A percentile compares a stretch with the other conserved stretches of the same genome.
These are phyloP conservation scores for Pomatostomus ruficeps DNA, from an alignment of 2,113 vertebrate genomes.

Conservation along the genomic window DNA sequence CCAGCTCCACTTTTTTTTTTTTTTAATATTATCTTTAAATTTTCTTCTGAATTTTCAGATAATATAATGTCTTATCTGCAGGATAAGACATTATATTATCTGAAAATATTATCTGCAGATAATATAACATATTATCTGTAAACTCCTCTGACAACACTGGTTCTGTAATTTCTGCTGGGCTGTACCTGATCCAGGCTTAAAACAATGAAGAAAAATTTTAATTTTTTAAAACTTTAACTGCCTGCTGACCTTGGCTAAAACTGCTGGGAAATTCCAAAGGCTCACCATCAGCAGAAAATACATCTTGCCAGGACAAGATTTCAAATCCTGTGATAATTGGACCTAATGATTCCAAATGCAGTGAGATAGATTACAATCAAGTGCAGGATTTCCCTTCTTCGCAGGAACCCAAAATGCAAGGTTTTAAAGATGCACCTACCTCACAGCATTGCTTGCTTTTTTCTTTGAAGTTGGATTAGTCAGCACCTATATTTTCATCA, in stretches of 20 bases:
- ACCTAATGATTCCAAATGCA: not conserved
- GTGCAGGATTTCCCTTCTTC: not conserved
- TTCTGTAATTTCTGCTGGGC: not conserved
- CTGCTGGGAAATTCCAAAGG: not conserved
- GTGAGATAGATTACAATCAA: not conserved
- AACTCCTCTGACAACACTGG: not conserved
- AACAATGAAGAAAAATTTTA: not conserved
- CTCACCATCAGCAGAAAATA: not conserved
- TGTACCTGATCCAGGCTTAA: not conserved
- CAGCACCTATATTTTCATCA: not conserved
- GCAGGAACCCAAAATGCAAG: not conserved
- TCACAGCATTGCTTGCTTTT: not conserved
- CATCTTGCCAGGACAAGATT: not conserved
- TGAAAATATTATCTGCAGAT: too few species aligned
- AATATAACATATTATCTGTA: not conserved
- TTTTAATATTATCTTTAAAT: not conserved
- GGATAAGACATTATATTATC: too few species aligned
- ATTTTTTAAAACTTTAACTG: not conserved
- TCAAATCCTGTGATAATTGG: not conserved
- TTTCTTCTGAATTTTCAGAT: not conserved
- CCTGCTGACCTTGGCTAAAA: not conserved
- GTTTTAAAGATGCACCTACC: not conserved
- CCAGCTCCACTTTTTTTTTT: not conserved
- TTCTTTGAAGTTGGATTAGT: not conserved
- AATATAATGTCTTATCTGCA: not conserved